These are phyloP conservation scores for Lepus timidus DNA, from an alignment of 2,113 vertebrate genomes.

Conservation along the genomic window DNA sequence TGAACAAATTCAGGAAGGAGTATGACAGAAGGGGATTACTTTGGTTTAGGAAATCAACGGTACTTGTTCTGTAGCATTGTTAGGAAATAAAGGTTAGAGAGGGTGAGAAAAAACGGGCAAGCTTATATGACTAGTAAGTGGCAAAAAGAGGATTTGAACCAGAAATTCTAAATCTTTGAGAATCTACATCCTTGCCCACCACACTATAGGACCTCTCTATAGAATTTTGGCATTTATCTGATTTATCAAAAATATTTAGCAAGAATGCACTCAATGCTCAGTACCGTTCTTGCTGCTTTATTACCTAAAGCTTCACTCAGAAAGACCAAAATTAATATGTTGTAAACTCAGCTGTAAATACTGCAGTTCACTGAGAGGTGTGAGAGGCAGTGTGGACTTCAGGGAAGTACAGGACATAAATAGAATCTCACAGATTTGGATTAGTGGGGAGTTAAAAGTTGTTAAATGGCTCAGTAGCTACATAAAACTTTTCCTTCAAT, in stretches of 20 bases:
- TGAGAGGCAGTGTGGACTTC: neutral
- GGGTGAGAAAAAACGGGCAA: neutral
- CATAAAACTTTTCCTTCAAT: neutral
- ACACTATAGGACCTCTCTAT: neutral
- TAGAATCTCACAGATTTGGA: neutral
- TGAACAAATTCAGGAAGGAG: neutral
- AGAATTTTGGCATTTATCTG: neutral
- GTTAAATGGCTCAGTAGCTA: neutral
- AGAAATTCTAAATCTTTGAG: neutral
- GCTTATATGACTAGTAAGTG: neutral
- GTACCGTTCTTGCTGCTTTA: neutral
- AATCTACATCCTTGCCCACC: neutral
- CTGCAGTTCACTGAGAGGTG: neutral
- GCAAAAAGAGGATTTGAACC: neutral
- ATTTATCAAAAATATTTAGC: neutral
- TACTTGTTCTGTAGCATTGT: neutral
- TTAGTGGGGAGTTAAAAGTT: neutral
- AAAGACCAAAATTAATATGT: neutral
- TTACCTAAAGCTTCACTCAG: neutral
- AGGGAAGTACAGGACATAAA: neutral
- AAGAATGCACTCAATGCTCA: neutral
- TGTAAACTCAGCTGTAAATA: neutral
- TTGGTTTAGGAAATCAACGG: neutral
- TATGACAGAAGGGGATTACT: neutral
- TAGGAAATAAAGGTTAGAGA: constrained; percentile 20